Evolutionary conservation across 2,888 invertebrate species (phyloP), one percentile per base, ranked within the genome.

Genomic region (Euclidia mi): DNA sequence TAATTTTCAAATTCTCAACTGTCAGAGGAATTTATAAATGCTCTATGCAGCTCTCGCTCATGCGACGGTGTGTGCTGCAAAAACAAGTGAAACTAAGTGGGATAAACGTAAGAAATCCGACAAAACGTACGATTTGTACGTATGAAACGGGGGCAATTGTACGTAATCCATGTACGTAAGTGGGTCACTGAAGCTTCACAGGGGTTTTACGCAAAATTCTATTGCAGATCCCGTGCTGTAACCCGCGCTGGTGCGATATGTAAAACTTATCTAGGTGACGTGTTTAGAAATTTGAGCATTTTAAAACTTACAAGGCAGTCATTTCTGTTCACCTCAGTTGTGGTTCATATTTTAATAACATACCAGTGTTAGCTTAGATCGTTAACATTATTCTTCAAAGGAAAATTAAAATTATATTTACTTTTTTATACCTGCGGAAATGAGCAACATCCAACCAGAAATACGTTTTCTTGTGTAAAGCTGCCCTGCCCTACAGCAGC

Each of bases 101-200:
- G 69, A 77, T 76, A 73, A 78, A 65, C 78, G 68, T 75, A 68
- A 71, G 72, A 77, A 78, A 79, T 77, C 75, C 76, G 70, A 78
- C 77, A 79, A 78, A 79, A 76, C 76, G 71, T 73, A 74, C 78
- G 71, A 78, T 78, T 82, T 78, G 81, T 78, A 70, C 78, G 68
- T 76, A 79, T 70, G 69, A 73, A 73, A 73, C 58, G 66, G 59
- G 68, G 71, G 71, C 65, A 76, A 78, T 76, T 67, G 75, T 76
- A 76, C 76, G 71, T 80, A 80, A 82, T 82, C 82, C 80, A 56
- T 60, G 69, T 69, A 79, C 68, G 79, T 81, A 82, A 83, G 67
- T 76, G 76, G 76, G 72, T 71, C 69, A 70, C 70, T 68, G 64
- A 68, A 61, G 73, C 68, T 60, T 58, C 49, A 53, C 44, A 74